Percentiles rank a stretch among this genome's conserved stretches.
These are phyloP conservation scores for Mimumesa dahlbomi DNA, from an alignment of 2,888 invertebrate species.

Conservation along the genomic window DNA sequence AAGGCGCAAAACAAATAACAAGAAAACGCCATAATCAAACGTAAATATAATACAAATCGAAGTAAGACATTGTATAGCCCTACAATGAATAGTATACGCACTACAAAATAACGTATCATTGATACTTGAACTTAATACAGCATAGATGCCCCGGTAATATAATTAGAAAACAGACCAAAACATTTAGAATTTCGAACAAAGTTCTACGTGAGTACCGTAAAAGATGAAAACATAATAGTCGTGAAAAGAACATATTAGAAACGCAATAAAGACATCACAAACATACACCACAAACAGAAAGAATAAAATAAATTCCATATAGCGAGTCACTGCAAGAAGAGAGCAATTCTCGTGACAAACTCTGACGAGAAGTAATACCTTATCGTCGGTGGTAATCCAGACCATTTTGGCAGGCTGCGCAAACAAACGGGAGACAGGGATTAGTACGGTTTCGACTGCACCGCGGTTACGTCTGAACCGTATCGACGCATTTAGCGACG, in stretches of 20 bases:
- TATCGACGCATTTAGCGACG: constrained; percentile 16
- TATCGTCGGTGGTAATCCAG: constrained; percentile 78
- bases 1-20: no score
- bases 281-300: neutral
- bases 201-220: no score
- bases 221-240: neutral
- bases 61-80: no score
- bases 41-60: no score
- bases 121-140: no score
- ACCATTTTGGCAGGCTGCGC: constrained; percentile 79
- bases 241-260: constrained; percentile 3
- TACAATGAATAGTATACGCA: no score
- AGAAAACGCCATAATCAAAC: no score
- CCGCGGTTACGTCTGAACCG: constrained; percentile 35
- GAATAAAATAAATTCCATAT: constrained; percentile 2
- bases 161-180: no score
- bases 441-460: constrained; percentile 62
- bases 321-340: constrained; percentile 21
- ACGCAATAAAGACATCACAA: neutral
- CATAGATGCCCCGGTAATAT: no score
- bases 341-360: constrained; percentile 1
- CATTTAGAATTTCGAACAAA: no score
- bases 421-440: constrained; percentile 77
- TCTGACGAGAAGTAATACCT: constrained; percentile 77
- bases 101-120: no score